Conservation (phyloP, 2,888 invertebrate species). For the Lomographa bimaculata region DNA sequence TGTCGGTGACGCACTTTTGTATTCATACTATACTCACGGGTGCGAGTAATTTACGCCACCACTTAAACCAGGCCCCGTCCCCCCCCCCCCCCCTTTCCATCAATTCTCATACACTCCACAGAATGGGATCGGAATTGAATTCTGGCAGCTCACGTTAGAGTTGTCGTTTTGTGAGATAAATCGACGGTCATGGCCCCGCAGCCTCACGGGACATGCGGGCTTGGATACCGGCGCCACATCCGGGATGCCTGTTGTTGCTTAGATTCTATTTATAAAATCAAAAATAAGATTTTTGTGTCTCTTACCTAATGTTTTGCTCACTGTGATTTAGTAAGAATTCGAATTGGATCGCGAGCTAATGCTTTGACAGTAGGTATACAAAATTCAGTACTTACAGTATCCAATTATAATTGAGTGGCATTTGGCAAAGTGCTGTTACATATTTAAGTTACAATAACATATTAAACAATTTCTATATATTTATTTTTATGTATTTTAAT, state of each 20-base stretch:
- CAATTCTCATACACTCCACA: constrained; percentile 44
- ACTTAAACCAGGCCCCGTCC: constrained; percentile 50
- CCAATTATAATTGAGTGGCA: too few species aligned
- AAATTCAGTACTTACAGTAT: too few species aligned
- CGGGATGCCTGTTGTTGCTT: constrained; percentile 46
- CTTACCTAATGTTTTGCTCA: not conserved
- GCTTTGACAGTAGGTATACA: too few species aligned
- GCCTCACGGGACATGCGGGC: constrained; percentile 60
- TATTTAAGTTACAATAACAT: too few species aligned
- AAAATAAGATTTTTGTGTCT: constrained; percentile 22
- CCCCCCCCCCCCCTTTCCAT: constrained; percentile 46
- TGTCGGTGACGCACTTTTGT: constrained; percentile 75
- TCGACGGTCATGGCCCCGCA: constrained; percentile 57
- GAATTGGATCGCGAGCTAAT: too few species aligned
- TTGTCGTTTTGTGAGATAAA: constrained; percentile 59
- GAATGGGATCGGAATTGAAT: constrained; percentile 45
- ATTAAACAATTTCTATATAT: too few species aligned
- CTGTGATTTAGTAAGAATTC: too few species aligned
- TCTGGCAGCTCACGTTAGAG: constrained; percentile 47
- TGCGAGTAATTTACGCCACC: constrained; percentile 62
- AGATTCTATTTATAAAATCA: constrained; percentile 37
- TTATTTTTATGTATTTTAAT: too few species aligned
- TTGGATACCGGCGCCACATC: constrained; percentile 52
- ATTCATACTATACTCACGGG: constrained; percentile 60
- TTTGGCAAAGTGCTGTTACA: too few species aligned